These are phyloP conservation scores for Gadus chalcogrammus DNA, from an alignment of 2,113 vertebrate genomes.

Conservation along the genomic window DNA sequence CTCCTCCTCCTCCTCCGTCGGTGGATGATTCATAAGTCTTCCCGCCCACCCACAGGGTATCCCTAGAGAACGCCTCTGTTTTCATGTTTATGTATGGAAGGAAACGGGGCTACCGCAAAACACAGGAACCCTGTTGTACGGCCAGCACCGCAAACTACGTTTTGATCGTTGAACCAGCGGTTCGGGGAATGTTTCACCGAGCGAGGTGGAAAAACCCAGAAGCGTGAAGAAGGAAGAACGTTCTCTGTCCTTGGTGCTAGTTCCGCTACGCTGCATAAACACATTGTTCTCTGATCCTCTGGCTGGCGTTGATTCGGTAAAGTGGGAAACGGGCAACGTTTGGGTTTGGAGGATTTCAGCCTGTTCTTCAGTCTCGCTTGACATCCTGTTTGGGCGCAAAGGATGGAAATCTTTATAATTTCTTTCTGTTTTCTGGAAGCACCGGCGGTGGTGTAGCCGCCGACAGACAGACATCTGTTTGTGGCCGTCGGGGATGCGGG, in stretches of 20 bases:
- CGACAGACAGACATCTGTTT: conserved; percentile 71
- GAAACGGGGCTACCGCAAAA: not conserved
- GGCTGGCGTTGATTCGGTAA: not conserved
- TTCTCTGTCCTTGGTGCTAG: conserved; percentile 58
- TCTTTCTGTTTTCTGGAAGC: conserved; percentile 8
- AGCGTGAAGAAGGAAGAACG: conserved; percentile 10
- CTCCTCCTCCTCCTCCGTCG: too few species aligned
- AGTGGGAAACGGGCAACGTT: not conserved
- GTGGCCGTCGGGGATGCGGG: conserved; percentile 62
- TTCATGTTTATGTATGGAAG: not conserved
- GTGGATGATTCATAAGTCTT: too few species aligned
- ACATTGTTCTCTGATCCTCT: not conserved
- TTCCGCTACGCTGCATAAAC: conserved; percentile 10
- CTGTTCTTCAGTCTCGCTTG: conserved; percentile 27
- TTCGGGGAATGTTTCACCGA: not conserved
- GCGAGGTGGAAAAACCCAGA: conserved; percentile 19
- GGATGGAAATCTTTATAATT: conserved; percentile 41
- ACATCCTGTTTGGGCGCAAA: conserved; percentile 26
- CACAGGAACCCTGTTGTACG: not conserved
- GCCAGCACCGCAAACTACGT: too few species aligned
- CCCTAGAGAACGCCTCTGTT: not conserved
- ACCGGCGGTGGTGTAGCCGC: conserved; percentile 48
- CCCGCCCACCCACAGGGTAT: too few species aligned
- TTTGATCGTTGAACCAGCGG: too few species aligned
- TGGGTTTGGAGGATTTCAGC: conserved; percentile 26